Percentiles rank a stretch among this genome's conserved stretches.
These are phyloP conservation scores for Aphidius ervi DNA, from an alignment of 1,140 invertebrate species.

Conservation along the genomic window DNA sequence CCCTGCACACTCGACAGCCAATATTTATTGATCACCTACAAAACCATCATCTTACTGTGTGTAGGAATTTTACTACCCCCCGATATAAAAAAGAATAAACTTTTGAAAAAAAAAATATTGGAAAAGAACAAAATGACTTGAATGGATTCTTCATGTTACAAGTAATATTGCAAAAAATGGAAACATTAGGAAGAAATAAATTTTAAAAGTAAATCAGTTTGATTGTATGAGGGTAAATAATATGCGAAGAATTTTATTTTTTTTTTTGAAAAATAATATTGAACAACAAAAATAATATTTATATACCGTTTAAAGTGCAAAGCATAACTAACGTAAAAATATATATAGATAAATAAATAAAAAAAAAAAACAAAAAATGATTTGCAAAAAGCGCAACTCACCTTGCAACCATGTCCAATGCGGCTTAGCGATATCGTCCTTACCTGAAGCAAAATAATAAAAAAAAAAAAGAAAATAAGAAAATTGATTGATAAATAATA, in stretches of 20 bases:
- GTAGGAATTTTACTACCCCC: too few relatives aligned
- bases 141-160: not conserved
- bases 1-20: constrained; percentile 40
- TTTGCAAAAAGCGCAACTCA: constrained; percentile 47
- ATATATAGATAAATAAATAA: constrained; percentile 11
- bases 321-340: constrained; percentile 6
- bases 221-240: too few relatives aligned
- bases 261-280: too few relatives aligned
- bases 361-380: constrained; percentile 21
- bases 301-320: too few relatives aligned
- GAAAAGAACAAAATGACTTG: constrained; percentile 16
- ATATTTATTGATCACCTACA: constrained; percentile 54
- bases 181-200: too few relatives aligned
- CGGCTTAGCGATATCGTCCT: constrained; percentile 53
- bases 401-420: constrained; percentile 53
- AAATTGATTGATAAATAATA: too few relatives aligned
- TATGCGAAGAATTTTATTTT: too few relatives aligned
- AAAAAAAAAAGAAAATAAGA: too few relatives aligned
- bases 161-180: too few relatives aligned
- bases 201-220: too few relatives aligned
- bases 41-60: constrained; percentile 40
- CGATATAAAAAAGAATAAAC: too few relatives aligned
- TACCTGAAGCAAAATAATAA: constrained; percentile 45
- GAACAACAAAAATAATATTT: too few relatives aligned
- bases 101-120: constrained; percentile 22